Evolutionary conservation across 2,113 vertebrate species (phyloP), one percentile per base, ranked within the genome.

Genomic region (Pachyramphus minor): DNA sequence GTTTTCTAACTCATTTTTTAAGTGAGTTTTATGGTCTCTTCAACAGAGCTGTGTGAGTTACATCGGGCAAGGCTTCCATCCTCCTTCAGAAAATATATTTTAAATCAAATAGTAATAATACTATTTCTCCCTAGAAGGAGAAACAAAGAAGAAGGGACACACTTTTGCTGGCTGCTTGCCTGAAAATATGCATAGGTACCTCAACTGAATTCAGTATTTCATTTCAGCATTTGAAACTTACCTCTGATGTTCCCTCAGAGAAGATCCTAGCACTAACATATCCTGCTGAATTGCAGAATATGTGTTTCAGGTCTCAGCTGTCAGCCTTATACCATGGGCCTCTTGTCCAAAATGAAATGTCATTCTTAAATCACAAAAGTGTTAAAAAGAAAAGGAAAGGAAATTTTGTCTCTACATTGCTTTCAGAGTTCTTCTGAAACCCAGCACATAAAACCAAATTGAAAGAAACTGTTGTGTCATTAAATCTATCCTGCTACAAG

Each of bases 181-280:
- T 87, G 66, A 83, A 85, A 84, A 21, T 1, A 0, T 66, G 39
- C 22, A 35, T 35, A 44, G 35, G 22, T 83, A 90, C 67, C 35
- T 87, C 75, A 73, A 19, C 39, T 83, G 71, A 79, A 94, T 87
- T 73, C 15, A 39, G 42, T 62, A 53, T 93, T 94, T 78, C 71
- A 62, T 94, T 91, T 94, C 62, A 89, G 50, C 50, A 33, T 87
- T 90, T 93, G 49, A 59, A 92, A 69, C 87, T 91, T 83, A 71
- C 19, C 45, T 91, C 67, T 87, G 75, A 79, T 84, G 31, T 80
- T 91, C 91, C 71, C 82, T 91, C 55, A 50, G 84, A 95, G 93
- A 95, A 96, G 94, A 71, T 39, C 28, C 77, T 53, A 62, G n/a
- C 52, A 50, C 33, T 92, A 69, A 21, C 42, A 80, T 80, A 63